Conservation (phyloP, 2,797 vertebrate species). For the Hylomyscus alleni region DNA sequence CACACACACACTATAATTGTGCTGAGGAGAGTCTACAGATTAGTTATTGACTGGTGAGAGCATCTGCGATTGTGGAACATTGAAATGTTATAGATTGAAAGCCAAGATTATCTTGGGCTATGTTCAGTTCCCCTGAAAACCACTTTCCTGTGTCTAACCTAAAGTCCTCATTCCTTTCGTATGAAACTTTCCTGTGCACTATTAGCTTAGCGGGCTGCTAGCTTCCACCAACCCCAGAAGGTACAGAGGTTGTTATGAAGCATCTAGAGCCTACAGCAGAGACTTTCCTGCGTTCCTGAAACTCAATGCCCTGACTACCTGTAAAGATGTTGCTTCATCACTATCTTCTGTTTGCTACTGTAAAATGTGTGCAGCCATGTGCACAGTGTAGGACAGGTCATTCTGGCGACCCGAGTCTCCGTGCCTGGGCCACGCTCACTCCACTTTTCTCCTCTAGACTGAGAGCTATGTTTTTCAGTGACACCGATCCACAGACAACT, state of each 20-base stretch:
- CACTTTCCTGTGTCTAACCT: background rate
- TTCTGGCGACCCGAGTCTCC: background rate
- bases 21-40: background rate
- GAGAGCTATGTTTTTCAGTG: background rate
- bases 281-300: background rate
- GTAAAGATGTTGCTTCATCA: background rate
- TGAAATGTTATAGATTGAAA: background rate
- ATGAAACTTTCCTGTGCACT: background rate
- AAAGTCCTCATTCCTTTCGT: background rate
- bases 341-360: background rate
- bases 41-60: too few relatives aligned
- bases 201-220: background rate
- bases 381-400: too few relatives aligned
- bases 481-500: background rate
- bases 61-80: background rate
- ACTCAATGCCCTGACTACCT: too few relatives aligned
- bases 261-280: background rate
- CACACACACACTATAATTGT: background rate
- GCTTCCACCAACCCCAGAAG: background rate
- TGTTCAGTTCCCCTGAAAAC: background rate
- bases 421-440: background rate
- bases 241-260: background rate
- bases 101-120: background rate
- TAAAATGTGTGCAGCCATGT: background rate
- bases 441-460: background rate